These are phyloP conservation scores for Taphrorychus bicolor DNA, from an alignment of 2,888 invertebrate genomes.

Conservation along the genomic window DNA sequence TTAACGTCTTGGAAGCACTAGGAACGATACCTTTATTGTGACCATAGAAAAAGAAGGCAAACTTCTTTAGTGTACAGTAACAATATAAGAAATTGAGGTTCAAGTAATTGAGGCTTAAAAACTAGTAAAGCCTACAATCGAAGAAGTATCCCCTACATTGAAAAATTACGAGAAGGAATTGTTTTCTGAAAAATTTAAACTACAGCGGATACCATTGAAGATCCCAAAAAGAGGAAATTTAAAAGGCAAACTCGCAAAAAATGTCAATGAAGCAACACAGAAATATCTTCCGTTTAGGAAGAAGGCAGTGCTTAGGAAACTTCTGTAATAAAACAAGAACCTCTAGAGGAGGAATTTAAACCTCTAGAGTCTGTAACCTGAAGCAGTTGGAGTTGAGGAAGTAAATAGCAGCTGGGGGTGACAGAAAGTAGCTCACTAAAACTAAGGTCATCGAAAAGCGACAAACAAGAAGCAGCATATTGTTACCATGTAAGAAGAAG, in stretches of 20 bases:
- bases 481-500: constrained; percentile 50
- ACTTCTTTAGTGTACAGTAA: constrained; percentile 50
- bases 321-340: constrained; percentile 50
- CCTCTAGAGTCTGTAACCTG: constrained; percentile 44
- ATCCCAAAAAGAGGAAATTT: constrained; percentile 50
- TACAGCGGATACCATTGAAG: constrained; percentile 46
- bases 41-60: constrained; percentile 54
- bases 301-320: constrained; percentile 59
- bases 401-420: constrained; percentile 49
- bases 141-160: constrained; percentile 42
- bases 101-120: constrained; percentile 43
- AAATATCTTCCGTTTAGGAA: constrained; percentile 60
- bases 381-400: constrained; percentile 52
- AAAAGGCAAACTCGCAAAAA: constrained; percentile 60
- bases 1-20: constrained; percentile 53
- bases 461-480: constrained; percentile 51
- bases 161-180: constrained; percentile 51
- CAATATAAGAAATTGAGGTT: constrained; percentile 46
- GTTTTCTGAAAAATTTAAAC: too few relatives aligned
- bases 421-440: constrained; percentile 50
- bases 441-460: constrained; percentile 55
- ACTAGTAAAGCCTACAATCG: neutral
- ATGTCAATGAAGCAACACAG: constrained; percentile 57
- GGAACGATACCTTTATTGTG: constrained; percentile 55
- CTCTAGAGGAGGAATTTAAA: constrained; percentile 41